These are phyloP conservation scores for Lepidurus packardi DNA, from an alignment of 1,140 invertebrate species.

Conservation along the genomic window DNA sequence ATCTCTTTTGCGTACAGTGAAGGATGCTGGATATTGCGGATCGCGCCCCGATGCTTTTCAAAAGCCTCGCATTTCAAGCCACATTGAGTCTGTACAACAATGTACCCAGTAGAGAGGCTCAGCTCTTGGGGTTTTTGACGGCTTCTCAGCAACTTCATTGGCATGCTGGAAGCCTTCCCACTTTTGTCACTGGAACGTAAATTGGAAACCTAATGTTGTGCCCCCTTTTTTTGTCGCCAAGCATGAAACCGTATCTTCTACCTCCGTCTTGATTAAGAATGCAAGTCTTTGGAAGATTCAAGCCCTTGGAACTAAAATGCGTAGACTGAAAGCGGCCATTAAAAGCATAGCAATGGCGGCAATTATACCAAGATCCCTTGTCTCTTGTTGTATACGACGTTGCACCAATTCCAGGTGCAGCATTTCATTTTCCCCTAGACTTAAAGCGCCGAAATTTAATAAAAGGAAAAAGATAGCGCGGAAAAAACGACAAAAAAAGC, in stretches of 20 bases:
- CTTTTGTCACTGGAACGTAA: neutral
- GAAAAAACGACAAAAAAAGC: neutral
- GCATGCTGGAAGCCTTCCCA: neutral
- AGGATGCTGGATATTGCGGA: neutral
- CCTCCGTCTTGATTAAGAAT: neutral
- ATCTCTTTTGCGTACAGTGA: neutral
- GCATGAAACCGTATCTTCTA: neutral
- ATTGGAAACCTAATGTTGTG: neutral
- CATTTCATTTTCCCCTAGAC: neutral
- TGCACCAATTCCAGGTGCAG: slow-evolving; percentile 11
- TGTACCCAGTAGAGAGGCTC: neutral
- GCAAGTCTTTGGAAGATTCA: neutral
- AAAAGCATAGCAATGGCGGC: neutral
- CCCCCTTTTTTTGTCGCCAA: neutral
- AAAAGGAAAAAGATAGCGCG: neutral
- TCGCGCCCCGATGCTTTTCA: neutral
- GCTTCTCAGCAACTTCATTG: neutral
- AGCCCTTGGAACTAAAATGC: neutral
- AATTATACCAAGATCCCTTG: neutral
- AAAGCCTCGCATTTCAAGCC: slow-evolving; percentile 21
- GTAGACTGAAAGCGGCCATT: neutral
- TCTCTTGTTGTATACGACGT: neutral
- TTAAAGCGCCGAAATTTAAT: neutral
- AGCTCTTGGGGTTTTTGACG: neutral
- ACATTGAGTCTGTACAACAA: neutral